Evolutionary conservation across 2,113 vertebrate genomes (phyloP).

Genomic region (Empidonax traillii): DNA sequence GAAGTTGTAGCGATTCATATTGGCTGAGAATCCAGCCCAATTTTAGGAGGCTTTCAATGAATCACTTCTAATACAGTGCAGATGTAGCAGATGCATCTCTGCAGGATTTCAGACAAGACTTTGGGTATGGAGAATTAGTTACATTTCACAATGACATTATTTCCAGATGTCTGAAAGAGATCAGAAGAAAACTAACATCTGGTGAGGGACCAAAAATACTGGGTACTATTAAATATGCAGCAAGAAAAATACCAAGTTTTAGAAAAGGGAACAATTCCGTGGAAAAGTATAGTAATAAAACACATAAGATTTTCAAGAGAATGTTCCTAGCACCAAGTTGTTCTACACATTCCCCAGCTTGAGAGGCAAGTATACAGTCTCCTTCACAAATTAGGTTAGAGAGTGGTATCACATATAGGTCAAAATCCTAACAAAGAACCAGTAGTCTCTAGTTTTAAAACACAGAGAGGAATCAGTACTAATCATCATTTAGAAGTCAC

Average conservation of each 20-base stretch:
- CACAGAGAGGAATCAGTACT: not conserved
- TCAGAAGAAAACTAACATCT: slow-evolving; percentile 3
- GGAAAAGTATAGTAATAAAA: not conserved
- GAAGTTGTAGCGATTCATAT: not conserved
- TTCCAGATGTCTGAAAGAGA: slow-evolving; percentile 38
- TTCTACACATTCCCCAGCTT: not conserved
- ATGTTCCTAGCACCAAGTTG: not conserved
- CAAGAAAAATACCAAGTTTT: not conserved
- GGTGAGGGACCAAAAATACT: not conserved
- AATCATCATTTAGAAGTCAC: not conserved
- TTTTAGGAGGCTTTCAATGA: not conserved
- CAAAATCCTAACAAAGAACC: not conserved
- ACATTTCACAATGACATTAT: slow-evolving; percentile 19
- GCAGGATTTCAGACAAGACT: not conserved
- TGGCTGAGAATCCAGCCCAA: not conserved
- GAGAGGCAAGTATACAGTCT: not conserved
- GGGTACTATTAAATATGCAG: not conserved
- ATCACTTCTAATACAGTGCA: not conserved
- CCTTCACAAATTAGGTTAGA: not conserved
- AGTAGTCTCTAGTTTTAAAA: not conserved
- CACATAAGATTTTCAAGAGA: not conserved
- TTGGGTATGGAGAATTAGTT: slow-evolving; percentile 7
- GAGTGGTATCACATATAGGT: not conserved
- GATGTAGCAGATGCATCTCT: not conserved
- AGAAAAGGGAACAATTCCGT: not conserved